Base-by-base conservation (phyloP, 2,888 invertebrate genomes). In the Heteromyza rotundicornis region DNA sequence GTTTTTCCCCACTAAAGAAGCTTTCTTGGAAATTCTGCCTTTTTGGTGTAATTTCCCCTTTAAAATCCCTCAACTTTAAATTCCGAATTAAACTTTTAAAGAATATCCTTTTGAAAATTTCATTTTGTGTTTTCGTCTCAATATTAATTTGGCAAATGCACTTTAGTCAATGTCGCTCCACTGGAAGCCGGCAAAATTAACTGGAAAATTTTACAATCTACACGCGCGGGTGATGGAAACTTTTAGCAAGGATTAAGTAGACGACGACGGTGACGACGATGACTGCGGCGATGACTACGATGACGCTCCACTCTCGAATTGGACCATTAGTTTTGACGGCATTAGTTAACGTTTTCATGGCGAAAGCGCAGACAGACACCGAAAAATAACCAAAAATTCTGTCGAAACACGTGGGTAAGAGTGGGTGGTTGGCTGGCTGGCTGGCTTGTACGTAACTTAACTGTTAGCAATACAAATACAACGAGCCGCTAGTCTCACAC, bases 271-370 rank as follows among this genome's bases (percentile, higher is more conserved):
- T 7, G 57, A 44, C 47, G 47, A 24, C 58, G 35, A 36, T 16
- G 12, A 12, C 52, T 23, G 20, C 59, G 47, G 3, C 40, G 40
- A 10, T 7, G 57, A 44, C 47, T 36, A 24, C 58, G 52, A 47
- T 61, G 75, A 63, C 76, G 71, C 3, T 12, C 73, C 75, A 66
- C 75, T 74, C 75, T 77, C 72, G 77, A 78, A 78, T 79, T 79
- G 80, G 76, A 77, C 78, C 78, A 78, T 78, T 78, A 80, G 79
- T 76, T 79, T 78, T 76, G 76, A 77, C 76, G 76, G 77, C 77
- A 78, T 79, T 79, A 78, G 78, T 77, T 75, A 69, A 68, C 68
- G 74, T 71, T 74, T 70, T 71, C 72, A 68, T 71, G 73, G 70
- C 68, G 40, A 64, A 66, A 66, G 63, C 60, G 64, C 68, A 66